Base-by-base conservation (phyloP, 1,140 invertebrate species). In the Caerostris darwini region DNA sequence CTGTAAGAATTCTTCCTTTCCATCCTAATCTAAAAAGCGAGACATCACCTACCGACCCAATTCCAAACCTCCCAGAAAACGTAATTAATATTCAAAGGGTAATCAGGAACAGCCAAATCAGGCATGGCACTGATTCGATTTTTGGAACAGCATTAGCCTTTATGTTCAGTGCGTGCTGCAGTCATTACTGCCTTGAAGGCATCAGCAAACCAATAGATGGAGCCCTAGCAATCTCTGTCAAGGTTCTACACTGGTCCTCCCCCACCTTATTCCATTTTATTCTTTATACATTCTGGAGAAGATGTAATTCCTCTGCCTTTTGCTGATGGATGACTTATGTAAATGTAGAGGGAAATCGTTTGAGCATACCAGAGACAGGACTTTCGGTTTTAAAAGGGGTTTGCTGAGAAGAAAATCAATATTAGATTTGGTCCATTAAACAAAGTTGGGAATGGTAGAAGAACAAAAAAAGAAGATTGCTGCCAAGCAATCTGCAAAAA, bases 341-440 rank as follows among this genome's bases (percentile, higher is more conserved):
- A 83, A 83, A 83, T 83, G 82, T 58, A 17, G 54, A 83, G 17
- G 17, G 56, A 54, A 58, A 56, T 34, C 34, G 34, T 2, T 34
- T 34, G 34, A 34, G 34, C 34, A 34, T 34, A 34, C 34, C 34
- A 6, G n/a, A 77, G 57, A 34, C 53, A 83, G 56, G 50, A n/a
- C 61, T 64, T 5, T 64, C 12, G 14, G 61, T 64, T 64, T 64
- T 64, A 64, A 64, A 64, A 64, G 61, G 17, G 61, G 61, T 14
- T 64, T 14, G 61, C 61, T 14, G 61, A 77, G 71, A n/a, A 14
- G 82, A 83, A 83, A 83, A 83, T 83, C 82, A 83, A 83, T 83
- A 83, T 56, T 83, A 56, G 54, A 83, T 83, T 57, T 83, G 82
- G 82, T 83, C 82, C 82, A 83, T 83, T 83, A 83, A 57, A 54